phyloP scores from a whole-genome alignment of 2,113 vertebrate genomes.

The Centrocercus urophasianus region DNA sequence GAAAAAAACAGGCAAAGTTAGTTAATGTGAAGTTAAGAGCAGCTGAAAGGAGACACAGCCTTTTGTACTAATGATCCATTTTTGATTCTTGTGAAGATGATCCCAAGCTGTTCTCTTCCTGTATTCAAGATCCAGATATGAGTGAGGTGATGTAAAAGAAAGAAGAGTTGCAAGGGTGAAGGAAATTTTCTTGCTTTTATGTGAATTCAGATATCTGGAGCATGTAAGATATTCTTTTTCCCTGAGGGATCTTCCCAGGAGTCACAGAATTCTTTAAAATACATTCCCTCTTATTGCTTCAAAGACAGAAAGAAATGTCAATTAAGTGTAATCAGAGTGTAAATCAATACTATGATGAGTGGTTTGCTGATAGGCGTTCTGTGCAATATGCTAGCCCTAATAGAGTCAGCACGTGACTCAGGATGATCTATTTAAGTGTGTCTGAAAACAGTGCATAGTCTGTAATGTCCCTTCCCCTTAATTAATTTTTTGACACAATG shows the following conservation, averaged over 20 bases:
- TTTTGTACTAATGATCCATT: neutral
- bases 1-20: neutral
- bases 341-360: conserved; percentile 40
- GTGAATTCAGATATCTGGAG: neutral
- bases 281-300: neutral
- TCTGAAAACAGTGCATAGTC: neutral
- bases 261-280: neutral
- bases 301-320: conserved; percentile 17
- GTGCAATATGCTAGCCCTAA: neutral
- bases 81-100: neutral
- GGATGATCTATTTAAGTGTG: neutral
- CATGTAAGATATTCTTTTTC: neutral
- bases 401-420: neutral
- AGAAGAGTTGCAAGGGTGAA: neutral
- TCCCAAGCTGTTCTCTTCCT: neutral
- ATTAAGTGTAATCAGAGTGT: conserved; percentile 11
- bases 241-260: neutral
- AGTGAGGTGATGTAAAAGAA: neutral
- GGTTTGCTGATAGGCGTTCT: conserved; percentile 3
- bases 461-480: neutral
- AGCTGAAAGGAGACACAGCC: neutral
- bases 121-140: neutral
- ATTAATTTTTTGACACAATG: neutral
- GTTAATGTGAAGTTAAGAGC: neutral
- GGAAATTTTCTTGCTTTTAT: neutral